A percentile compares a stretch with the other conserved stretches of the same genome.
Conservation (phyloP, 1,140 invertebrate species). For the Papilio polytes region DNA sequence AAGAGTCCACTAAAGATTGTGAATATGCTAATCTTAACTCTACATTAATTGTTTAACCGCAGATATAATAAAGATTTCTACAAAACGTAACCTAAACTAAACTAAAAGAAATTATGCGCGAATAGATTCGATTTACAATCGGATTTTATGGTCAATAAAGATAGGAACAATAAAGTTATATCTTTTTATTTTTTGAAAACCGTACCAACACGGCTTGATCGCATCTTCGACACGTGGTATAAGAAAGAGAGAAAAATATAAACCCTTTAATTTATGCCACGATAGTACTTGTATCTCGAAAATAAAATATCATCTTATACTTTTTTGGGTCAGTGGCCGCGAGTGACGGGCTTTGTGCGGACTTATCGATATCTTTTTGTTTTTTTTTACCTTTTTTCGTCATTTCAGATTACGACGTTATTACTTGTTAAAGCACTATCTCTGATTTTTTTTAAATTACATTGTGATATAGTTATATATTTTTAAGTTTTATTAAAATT, state of each 20-base stretch:
- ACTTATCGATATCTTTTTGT: constrained; percentile 55
- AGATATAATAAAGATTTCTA: background rate
- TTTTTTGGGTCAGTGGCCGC: constrained; percentile 79
- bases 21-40: background rate
- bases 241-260: constrained; percentile 81
- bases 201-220: constrained; percentile 52
- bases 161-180: background rate
- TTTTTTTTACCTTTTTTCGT: constrained; percentile 48
- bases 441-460: background rate
- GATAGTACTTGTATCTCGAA: constrained; percentile 82
- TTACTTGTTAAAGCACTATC: constrained; percentile 11
- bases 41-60: background rate
- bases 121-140: background rate
- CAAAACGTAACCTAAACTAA: background rate
- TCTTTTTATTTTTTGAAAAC: constrained; percentile 55
- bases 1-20: too few relatives aligned
- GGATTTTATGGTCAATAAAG: background rate
- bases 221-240: constrained; percentile 75
- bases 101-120: background rate
- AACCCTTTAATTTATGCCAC: constrained; percentile 82
- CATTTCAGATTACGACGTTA: constrained; percentile 33
- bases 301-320: constrained; percentile 79
- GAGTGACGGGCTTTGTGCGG: constrained; percentile 60
- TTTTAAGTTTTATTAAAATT: too few relatives aligned
- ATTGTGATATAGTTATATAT: background rate